phyloP scores from a whole-genome alignment of 2,888 invertebrate genomes.

The Leucoma salicis region DNA sequence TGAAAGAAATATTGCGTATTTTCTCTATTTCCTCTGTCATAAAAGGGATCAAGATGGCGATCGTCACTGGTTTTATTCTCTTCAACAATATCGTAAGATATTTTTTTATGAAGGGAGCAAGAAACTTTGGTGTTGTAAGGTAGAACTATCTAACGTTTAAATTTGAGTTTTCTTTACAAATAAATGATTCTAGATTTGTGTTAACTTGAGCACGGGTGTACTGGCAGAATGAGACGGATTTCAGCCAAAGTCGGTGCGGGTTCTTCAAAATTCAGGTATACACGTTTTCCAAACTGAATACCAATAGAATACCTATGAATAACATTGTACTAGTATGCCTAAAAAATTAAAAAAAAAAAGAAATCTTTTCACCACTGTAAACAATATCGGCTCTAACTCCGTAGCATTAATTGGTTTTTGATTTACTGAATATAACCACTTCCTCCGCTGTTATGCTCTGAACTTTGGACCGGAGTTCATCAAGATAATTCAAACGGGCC shows the following conservation, averaged over 20 bases:
- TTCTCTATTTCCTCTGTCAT: constrained; percentile 31
- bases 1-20: constrained; percentile 38
- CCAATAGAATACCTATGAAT: no score
- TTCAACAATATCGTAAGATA: constrained; percentile 43
- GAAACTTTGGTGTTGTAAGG: not conserved
- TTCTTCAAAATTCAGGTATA: no score
- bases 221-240: no score
- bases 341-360: not conserved
- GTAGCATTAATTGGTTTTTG: not conserved
- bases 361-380: not conserved
- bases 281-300: no score
- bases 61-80: constrained; percentile 37
- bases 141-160: no score
- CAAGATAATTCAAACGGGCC: not conserved
- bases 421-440: not conserved
- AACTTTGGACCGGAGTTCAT: not conserved
- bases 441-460: not conserved
- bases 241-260: no score
- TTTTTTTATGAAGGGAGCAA: constrained; percentile 30
- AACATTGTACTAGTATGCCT: no score
- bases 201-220: no score
- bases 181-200: no score
- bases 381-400: not conserved
- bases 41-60: constrained; percentile 38
- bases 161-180: no score